Evolutionary conservation across 2,888 invertebrate genomes (phyloP), one percentile per base, ranked within the genome.

Genomic region (Drosophila conformis): DNA sequence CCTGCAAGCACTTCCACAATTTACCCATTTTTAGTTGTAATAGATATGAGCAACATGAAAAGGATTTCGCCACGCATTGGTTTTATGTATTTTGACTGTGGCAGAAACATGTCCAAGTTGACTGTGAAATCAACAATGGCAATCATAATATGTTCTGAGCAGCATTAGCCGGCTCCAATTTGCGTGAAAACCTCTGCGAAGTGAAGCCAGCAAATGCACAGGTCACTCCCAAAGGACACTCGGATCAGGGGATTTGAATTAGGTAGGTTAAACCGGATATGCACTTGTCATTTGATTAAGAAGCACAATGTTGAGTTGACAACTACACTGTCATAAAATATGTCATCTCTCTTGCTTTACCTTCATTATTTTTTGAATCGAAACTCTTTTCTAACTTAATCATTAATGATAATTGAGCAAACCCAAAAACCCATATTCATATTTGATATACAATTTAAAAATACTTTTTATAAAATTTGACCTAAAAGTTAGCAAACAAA

Each of bases 91-190:
- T 82, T 78, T 60, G 15, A 63, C 48, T 53, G 59, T 82, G 76
- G 64, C 78, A 72, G 10, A 10, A 38, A 46, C 25, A 46, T 46
- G 25, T 25, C 66, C 31, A 40, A 40, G 25, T 40, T 21, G 29
- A 4, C 65, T 52, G 61, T 58, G 53, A 56, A 63, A 53, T 57
- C 57, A 70, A 66, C 62, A 76, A 73, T 69, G 88, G 68, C 74
- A 80, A 74, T 71, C 80, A 76, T 80, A 78, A 86, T 76, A 83
- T 72, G 74, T 78, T 88, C 83, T 88, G 79, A 82, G 68, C 73
- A 71, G 71, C 65, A 65, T 72, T 72, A 78, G 73, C 62, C 54
- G 67, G 35, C 46, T 46, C 33, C 31, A 33, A 53, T 48, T 49
- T 49, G 35, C 38, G 46, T 53, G 31, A 29, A 38, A 35, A 33